Evolutionary conservation across 2,888 invertebrate species (phyloP).

Genomic region (Sesia bembeciformis): DNA sequence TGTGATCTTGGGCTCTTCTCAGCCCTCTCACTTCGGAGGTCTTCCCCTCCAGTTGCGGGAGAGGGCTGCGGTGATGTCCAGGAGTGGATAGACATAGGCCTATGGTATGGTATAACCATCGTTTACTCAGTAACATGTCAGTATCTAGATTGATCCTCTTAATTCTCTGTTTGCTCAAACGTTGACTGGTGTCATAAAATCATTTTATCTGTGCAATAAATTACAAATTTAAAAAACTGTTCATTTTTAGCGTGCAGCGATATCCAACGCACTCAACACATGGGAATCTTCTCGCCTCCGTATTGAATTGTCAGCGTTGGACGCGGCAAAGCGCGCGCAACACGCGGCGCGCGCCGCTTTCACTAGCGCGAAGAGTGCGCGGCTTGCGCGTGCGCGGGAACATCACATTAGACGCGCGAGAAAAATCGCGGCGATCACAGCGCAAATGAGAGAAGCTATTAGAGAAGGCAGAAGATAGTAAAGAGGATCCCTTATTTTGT

Average conservation of each 20-base stretch:
- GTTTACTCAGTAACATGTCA: no score
- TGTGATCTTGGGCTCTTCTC: no score
- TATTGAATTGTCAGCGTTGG: constrained; percentile 35
- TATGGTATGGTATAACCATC: no score
- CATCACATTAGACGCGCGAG: constrained; percentile 21
- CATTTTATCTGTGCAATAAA: no score
- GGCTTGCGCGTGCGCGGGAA: constrained; percentile 27
- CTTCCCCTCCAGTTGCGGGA: no score
- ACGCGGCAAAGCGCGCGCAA: constrained; percentile 31
- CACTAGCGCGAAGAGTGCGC: constrained; percentile 25
- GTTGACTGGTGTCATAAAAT: no score
- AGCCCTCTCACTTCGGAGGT: no score
- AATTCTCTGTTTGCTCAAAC: no score
- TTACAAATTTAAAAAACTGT: neutral
- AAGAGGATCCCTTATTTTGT: no score
- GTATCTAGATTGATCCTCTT: no score
- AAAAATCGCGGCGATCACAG: constrained; percentile 34
- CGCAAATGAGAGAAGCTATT: constrained; percentile 25
- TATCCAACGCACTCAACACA: constrained; percentile 40
- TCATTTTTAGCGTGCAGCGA: constrained; percentile 42
- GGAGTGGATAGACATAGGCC: no score
- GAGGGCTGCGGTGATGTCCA: no score
- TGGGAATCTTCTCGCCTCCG: constrained; percentile 42
- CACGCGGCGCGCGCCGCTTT: constrained; percentile 33
- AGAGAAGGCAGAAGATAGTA: neutral